Conservation (phyloP, 2,113 vertebrate genomes). For the Cyrtonyx montezumae region DNA sequence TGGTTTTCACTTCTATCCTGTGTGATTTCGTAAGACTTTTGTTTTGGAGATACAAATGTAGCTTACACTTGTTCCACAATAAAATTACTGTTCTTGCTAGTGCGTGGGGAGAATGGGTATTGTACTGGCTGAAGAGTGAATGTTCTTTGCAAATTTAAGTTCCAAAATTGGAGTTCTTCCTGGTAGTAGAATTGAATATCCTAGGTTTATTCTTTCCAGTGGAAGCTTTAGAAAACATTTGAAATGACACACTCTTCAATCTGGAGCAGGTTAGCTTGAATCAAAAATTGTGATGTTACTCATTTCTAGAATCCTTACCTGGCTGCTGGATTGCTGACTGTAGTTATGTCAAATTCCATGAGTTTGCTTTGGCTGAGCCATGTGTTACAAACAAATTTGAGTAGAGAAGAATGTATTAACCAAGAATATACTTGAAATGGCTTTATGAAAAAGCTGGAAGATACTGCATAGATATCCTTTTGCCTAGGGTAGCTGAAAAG, state of each 20-base stretch:
- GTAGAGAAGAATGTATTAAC: not conserved
- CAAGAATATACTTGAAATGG: fast-evolving
- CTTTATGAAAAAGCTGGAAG: not conserved
- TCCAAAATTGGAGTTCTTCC: not conserved
- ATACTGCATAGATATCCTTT: fast-evolving
- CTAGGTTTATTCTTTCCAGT: not conserved
- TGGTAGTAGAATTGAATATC: not conserved
- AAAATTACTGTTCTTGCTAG: not conserved
- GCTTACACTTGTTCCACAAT: not conserved
- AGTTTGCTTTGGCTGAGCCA: not conserved
- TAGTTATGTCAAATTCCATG: fast-evolving
- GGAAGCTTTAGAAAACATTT: not conserved
- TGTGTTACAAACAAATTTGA: fast-evolving
- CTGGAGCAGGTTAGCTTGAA: not conserved
- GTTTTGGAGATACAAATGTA: not conserved
- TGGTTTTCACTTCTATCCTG: not conserved
- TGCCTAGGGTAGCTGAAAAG: not conserved
- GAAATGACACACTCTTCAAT: fast-evolving
- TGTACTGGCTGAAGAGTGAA: not conserved
- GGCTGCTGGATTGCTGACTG: not conserved
- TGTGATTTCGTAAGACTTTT: not conserved
- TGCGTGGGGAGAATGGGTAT: not conserved
- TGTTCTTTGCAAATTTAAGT: not conserved
- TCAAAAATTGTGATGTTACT: fast-evolving
- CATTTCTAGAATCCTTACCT: not conserved